Percentiles rank a stretch among this genome's conserved stretches.
These are phyloP conservation scores for Dendrolimus kikuchii DNA, from an alignment of 1,140 invertebrate genomes.

Conservation along the genomic window DNA sequence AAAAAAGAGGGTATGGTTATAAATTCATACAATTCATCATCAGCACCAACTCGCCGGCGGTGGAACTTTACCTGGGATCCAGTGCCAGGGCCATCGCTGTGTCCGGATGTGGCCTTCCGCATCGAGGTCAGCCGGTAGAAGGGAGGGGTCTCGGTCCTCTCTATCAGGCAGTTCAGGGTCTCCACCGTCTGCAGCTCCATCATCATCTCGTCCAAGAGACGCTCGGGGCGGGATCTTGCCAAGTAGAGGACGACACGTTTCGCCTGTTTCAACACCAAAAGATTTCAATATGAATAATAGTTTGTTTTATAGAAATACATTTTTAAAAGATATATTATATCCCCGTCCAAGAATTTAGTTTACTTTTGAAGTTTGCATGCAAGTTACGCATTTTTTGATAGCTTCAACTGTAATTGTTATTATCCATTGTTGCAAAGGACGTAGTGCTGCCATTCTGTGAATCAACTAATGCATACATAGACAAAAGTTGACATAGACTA, in stretches of 20 bases:
- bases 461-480: no score
- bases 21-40: no score
- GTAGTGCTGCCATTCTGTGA: no score
- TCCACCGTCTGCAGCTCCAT: constrained; percentile 96
- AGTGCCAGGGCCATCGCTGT: constrained; percentile 78
- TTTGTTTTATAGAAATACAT: background rate
- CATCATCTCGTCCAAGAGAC: constrained; percentile 97
- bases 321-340: no score
- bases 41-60: no score
- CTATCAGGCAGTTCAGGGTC: constrained; percentile 94
- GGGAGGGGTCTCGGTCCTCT: constrained; percentile 96
- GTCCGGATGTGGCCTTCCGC: constrained; percentile 89
- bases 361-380: no score
- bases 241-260: constrained; percentile 96
- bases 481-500: no score
- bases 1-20: no score
- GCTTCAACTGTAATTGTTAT: no score
- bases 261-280: constrained; percentile 74
- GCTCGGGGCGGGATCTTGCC: constrained; percentile 89
- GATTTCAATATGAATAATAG: background rate
- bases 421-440: no score
- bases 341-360: background rate
- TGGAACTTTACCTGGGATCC: constrained; percentile 43
- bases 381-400: no score
- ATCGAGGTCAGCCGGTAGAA: constrained; percentile 95